Evolutionary conservation across 2,888 invertebrate species (phyloP).

Genomic region (Anticlea derivata): DNA sequence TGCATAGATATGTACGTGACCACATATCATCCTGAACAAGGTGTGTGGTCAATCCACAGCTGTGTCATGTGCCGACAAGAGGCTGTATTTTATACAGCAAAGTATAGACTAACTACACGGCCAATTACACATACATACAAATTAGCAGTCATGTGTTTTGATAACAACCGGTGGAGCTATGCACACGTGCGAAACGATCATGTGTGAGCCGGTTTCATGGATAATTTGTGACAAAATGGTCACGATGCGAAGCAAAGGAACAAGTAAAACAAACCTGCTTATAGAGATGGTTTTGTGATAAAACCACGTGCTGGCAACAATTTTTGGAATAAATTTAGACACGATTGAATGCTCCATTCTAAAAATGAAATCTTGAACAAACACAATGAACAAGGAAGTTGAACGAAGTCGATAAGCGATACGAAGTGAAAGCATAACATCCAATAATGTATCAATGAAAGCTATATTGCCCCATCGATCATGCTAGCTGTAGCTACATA

Average conservation of each 20-base stretch:
- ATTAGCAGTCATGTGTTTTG: conserved; percentile 27
- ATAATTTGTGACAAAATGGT: conserved; percentile 34
- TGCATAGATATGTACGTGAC: conserved; percentile 39
- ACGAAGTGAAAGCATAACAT: conserved; percentile 56
- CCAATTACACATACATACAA: conserved; percentile 24
- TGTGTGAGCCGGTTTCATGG: conserved; percentile 39
- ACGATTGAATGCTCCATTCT: conserved; percentile 15
- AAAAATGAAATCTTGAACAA: conserved; percentile 8
- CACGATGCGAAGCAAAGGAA: conserved; percentile 35
- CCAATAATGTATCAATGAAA: conserved; percentile 54
- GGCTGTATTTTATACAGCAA: conserved; percentile 30
- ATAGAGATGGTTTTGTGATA: neutral
- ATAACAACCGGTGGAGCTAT: conserved; percentile 27
- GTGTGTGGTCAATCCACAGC: conserved; percentile 67
- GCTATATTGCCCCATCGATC: conserved; percentile 58
- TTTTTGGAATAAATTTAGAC: neutral
- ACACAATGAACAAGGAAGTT: conserved; percentile 9
- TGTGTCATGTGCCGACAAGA: conserved; percentile 38
- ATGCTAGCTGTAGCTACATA: conserved; percentile 48
- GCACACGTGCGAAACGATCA: conserved; percentile 33
- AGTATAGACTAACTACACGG: conserved; percentile 14
- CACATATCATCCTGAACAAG: conserved; percentile 51
- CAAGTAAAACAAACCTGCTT: conserved; percentile 9
- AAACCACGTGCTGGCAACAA: neutral
- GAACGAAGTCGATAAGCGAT: conserved; percentile 43